A percentile compares a stretch with the other conserved stretches of the same genome.
phyloP scores from a whole-genome alignment of 2,888 invertebrate genomes.

The Xylota sylvarum region DNA sequence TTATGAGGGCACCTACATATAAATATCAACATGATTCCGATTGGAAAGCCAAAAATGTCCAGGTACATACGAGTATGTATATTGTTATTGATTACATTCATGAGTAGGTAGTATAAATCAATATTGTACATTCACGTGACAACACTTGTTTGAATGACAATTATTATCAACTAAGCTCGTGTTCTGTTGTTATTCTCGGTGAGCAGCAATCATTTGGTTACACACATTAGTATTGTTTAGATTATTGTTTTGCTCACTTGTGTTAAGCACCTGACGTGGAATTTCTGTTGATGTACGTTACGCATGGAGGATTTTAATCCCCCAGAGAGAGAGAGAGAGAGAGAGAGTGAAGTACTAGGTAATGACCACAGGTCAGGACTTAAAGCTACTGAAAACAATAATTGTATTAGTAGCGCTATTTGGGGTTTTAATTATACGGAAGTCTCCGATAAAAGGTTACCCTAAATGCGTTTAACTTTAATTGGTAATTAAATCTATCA shows the following conservation, averaged over 20 bases:
- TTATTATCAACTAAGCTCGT: not conserved
- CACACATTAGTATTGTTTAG: not conserved
- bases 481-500: slow-evolving; percentile 12
- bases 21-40: not conserved
- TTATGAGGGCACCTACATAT: no score
- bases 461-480: slow-evolving; percentile 1
- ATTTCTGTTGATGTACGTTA: not conserved
- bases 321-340: no score
- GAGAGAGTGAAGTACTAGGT: no score
- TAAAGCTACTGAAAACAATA: not conserved
- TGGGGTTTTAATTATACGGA: slow-evolving; percentile 5
- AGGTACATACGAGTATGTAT: not conserved
- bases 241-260: slow-evolving; percentile 4
- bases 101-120: slow-evolving; percentile 12
- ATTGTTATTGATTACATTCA: slow-evolving; percentile 23
- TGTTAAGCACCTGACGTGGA: not conserved
- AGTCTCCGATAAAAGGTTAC: not conserved
- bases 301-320: not conserved
- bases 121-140: slow-evolving; percentile 11
- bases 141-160: not conserved
- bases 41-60: not conserved
- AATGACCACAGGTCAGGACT: slow-evolving; percentile 4
- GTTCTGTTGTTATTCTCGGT: not conserved
- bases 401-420: not conserved
- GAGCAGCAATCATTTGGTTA: not conserved